Percentiles rank a stretch among this genome's conserved stretches.
phyloP scores from a whole-genome alignment of 2,797 vertebrate species.

The Denticeps clupeoides region DNA sequence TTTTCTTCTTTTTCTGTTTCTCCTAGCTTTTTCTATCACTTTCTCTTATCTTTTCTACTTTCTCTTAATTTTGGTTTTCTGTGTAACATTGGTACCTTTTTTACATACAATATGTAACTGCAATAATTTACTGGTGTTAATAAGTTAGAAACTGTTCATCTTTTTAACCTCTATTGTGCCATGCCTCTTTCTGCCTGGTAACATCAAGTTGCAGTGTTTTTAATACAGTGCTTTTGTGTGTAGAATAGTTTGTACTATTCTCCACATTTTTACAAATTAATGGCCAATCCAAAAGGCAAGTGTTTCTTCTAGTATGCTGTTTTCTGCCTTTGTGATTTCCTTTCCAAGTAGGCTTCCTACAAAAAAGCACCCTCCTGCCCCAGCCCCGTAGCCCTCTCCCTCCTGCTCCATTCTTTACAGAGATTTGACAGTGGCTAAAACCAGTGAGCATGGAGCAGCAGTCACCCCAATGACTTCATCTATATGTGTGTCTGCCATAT shows the following conservation, averaged over 20 bases:
- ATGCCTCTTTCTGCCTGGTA: too few species aligned
- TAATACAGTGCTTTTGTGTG: too few species aligned
- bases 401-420: not conserved
- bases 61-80: too few species aligned
- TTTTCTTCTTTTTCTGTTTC: too few species aligned
- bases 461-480: not conserved
- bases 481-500: not conserved
- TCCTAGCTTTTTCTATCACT: too few species aligned
- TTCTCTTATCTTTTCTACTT: too few species aligned
- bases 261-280: slow-evolving; percentile 1
- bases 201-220: too few species aligned
- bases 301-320: slow-evolving; percentile 3
- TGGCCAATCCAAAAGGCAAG: slow-evolving; percentile 3
- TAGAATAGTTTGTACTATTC: not conserved
- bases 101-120: too few species aligned
- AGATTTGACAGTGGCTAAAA: not conserved
- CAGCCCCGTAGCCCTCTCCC: not conserved
- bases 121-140: too few species aligned
- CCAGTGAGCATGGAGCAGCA: slow-evolving; percentile 1
- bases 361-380: not conserved
- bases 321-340: slow-evolving; percentile 2
- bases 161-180: too few species aligned
- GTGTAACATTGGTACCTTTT: too few species aligned
- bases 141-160: too few species aligned
- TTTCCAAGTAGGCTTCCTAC: slow-evolving; percentile 7